Percentiles rank a stretch among this genome's conserved stretches.
phyloP scores from a whole-genome alignment of 2,888 invertebrate genomes.

The Drosophila kanekoi region DNA sequence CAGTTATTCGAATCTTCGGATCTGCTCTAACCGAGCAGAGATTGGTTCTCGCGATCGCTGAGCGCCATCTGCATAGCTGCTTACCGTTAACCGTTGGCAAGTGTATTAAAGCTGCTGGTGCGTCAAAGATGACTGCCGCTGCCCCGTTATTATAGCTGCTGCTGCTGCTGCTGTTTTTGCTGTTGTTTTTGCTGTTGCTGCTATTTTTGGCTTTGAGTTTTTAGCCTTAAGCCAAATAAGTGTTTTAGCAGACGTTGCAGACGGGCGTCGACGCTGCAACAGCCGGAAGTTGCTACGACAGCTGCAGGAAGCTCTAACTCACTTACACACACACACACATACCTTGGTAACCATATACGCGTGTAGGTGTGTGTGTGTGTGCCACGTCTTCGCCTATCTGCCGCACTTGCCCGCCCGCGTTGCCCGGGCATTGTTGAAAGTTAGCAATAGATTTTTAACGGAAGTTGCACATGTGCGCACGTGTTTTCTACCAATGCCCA shows the following conservation, averaged over 20 bases:
- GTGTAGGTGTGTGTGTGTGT: slow-evolving; percentile 34
- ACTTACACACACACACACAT: slow-evolving; percentile 69
- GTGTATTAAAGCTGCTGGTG: slow-evolving; percentile 39
- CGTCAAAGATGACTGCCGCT: slow-evolving; percentile 26
- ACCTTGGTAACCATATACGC: slow-evolving; percentile 33
- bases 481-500: slow-evolving; percentile 64
- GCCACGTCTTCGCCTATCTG: slow-evolving; percentile 31
- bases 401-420: slow-evolving; percentile 10
- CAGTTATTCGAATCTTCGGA: no score
- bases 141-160: slow-evolving; percentile 19
- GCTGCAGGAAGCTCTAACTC: slow-evolving; percentile 81
- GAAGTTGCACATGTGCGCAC: slow-evolving; percentile 83
- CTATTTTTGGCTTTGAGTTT: slow-evolving; percentile 76
- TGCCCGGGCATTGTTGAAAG: slow-evolving; percentile 74
- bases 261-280: slow-evolving; percentile 53
- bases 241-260: slow-evolving; percentile 74
- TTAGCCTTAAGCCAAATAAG: slow-evolving; percentile 81
- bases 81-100: slow-evolving; percentile 21
- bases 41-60: background rate
- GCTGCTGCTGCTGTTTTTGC: slow-evolving; percentile 3
- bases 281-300: slow-evolving; percentile 81
- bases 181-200: slow-evolving; percentile 42
- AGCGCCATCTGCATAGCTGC: background rate
- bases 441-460: slow-evolving; percentile 81
- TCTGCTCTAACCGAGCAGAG: background rate